These are phyloP conservation scores for Petrolisthes manimaculis DNA, from an alignment of 2,888 invertebrate species.

Conservation along the genomic window DNA sequence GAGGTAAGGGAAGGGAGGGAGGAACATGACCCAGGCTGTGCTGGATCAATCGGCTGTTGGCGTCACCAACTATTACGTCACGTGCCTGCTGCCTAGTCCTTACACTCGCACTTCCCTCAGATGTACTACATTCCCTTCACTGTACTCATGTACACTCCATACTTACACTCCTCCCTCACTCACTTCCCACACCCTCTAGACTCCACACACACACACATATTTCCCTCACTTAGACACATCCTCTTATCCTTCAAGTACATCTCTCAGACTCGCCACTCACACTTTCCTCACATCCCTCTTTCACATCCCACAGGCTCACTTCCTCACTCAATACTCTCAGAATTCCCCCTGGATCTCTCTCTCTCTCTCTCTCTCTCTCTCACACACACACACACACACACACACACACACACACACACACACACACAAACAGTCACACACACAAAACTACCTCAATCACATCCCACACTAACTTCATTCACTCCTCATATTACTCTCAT, in stretches of 20 bases:
- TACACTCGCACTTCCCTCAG: not conserved
- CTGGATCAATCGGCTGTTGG: conserved; percentile 11
- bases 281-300: not conserved
- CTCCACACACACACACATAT: not conserved
- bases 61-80: not conserved
- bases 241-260: not conserved
- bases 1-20: not conserved
- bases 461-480: not conserved
- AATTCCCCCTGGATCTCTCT: not conserved
- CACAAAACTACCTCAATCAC: not conserved
- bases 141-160: not conserved
- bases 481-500: not conserved
- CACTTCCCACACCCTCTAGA: not conserved
- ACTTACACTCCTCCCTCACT: not conserved
- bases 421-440: not conserved
- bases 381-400: not conserved
- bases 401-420: not conserved
- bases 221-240: not conserved
- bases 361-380: conserved; percentile 8
- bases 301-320: not conserved
- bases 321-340: not conserved
- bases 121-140: not conserved
- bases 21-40: conserved; percentile 9
- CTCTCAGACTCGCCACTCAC: not conserved
- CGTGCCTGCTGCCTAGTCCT: not conserved